Base-by-base conservation (phyloP, 2,888 invertebrate species). In the Heliconius ismenius region DNA sequence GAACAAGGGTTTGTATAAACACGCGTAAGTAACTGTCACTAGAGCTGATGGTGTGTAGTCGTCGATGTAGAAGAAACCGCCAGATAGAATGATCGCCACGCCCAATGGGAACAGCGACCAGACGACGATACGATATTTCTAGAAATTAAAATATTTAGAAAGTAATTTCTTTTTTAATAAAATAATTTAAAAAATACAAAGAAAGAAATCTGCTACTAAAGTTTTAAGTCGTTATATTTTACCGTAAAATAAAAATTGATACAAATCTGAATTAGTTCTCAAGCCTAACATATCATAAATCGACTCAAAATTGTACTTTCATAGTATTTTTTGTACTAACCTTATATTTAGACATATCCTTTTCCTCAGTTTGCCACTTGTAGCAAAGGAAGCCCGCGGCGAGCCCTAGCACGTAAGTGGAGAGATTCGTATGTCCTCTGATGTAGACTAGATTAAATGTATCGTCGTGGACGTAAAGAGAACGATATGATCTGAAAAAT, bases 341-440 rank as follows among this genome's bases (percentile, higher is more conserved):
- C 88, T 88, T 91, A 63, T 84, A 88, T 39, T 83, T 83, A 1
- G 81, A 80, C 18, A 90, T 73, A 68, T 90, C 85, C 74, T 88
- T 89, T 9, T 82, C 83, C 1, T 83, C 82, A 21, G 81, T 85
- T 82, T 90, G 92, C 85, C 87, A 87, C 81, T 87, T 82, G 83
- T 91, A 90, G 2, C 88, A 84, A 60, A 93, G 82, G 81, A 91
- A 88, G 2, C 94, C 94, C 0, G 88, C 92, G 0, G 90, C 87
- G 13, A 94, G 83, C 0, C 94, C 94, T 62, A 93, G 76, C 7
- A 86, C 84, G 82, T 90, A 93, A 0, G 91, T 88, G 4, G 92
- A 89, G 43, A 93, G 82, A 82, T 94, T 94, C 13, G 92, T 91
- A 83, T 94, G 93, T 0, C 91, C 91, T 0, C 90, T 84, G n/a